A percentile compares a stretch with the other conserved stretches of the same genome.
Conservation (phyloP, 2,888 invertebrate species). For the Drosophila nigritarsus region DNA sequence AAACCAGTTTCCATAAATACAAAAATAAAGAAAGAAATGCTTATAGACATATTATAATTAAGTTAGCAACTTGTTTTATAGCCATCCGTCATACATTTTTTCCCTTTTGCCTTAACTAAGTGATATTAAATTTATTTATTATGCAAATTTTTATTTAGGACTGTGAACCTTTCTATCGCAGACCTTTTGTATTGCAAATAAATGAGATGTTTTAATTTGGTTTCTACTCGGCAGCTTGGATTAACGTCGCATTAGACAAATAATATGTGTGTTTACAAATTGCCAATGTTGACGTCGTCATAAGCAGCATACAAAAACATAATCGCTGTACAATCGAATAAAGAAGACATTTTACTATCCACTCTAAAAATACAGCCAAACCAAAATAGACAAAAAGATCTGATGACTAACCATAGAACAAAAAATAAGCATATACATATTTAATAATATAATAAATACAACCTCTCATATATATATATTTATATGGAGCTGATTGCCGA, state of each 20-base stretch:
- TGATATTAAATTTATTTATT: conserved; percentile 53
- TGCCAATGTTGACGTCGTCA: conserved; percentile 3
- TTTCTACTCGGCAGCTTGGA: neutral
- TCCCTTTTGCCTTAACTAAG: conserved; percentile 11
- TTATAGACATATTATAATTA: conserved; percentile 40
- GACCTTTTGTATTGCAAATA: conserved; percentile 44
- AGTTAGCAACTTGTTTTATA: conserved; percentile 65
- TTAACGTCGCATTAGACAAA: neutral
- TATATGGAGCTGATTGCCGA: conserved; percentile 9
- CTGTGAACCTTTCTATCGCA: conserved; percentile 33
- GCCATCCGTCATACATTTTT: conserved; percentile 23
- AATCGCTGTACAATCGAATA: conserved; percentile 50
- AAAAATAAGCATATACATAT: neutral
- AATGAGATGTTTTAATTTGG: conserved; percentile 23
- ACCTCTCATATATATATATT: neutral
- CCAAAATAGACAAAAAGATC: conserved; percentile 39
- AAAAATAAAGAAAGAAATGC: conserved; percentile 9
- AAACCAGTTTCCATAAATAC: conserved; percentile 54
- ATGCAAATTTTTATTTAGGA: conserved; percentile 56
- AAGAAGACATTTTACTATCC: conserved; percentile 58
- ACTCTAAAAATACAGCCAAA: conserved; percentile 46
- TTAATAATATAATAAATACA: conserved; percentile 20
- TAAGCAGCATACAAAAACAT: neutral
- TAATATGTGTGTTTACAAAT: neutral
- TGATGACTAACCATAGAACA: conserved; percentile 35